Evolutionary conservation across 2,888 invertebrate genomes (phyloP).

Genomic region (Himalopsyche kuldschensis): DNA sequence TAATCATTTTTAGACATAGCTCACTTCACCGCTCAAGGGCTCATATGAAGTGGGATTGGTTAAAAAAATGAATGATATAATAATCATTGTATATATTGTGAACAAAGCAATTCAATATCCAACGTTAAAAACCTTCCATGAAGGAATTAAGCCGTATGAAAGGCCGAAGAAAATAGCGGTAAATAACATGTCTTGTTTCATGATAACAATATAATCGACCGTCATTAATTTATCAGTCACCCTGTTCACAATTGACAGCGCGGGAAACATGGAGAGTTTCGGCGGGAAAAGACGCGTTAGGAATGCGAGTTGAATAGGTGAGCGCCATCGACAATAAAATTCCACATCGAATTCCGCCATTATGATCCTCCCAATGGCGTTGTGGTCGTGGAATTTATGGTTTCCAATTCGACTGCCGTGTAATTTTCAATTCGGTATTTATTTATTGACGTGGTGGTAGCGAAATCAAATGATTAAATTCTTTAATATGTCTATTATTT

Average conservation of each 20-base stretch:
- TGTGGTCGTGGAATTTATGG: neutral
- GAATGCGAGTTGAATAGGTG: neutral
- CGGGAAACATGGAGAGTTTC: neutral
- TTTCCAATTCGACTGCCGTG: neutral
- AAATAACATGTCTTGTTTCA: too few relatives aligned
- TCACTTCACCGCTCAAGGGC: too few relatives aligned
- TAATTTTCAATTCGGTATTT: neutral
- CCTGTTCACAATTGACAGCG: neutral
- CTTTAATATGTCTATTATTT: neutral
- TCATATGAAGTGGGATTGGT: too few relatives aligned
- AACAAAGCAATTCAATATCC: too few relatives aligned
- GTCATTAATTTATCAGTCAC: neutral
- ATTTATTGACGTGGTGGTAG: neutral
- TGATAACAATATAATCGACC: too few relatives aligned
- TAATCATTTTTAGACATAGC: too few relatives aligned
- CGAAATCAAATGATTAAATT: neutral
- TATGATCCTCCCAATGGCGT: neutral
- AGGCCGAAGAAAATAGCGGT: too few relatives aligned
- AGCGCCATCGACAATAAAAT: neutral
- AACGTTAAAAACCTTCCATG: too few relatives aligned
- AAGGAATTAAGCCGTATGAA: too few relatives aligned
- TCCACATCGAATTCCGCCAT: neutral
- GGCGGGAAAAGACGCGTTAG: neutral
- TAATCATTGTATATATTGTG: too few relatives aligned
- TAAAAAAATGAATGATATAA: too few relatives aligned